Conservation (phyloP, 1,140 invertebrate genomes). For the Fopius arisanus region DNA sequence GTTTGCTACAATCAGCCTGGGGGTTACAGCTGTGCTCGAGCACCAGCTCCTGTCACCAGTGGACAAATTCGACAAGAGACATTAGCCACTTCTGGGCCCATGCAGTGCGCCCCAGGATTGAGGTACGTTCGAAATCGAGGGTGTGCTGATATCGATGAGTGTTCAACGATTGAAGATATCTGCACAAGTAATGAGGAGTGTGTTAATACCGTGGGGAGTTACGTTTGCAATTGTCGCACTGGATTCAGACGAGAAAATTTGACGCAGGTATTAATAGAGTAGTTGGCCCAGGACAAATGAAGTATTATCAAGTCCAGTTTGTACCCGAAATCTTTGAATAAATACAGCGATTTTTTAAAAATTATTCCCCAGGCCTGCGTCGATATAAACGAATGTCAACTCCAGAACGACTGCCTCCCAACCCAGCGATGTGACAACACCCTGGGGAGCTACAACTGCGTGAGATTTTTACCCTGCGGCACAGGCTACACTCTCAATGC, state of each 20-base stretch:
- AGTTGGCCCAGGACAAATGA: too few species aligned
- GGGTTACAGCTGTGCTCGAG: conserved; percentile 66
- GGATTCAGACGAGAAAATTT: conserved; percentile 67
- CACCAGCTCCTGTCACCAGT: conserved; percentile 48
- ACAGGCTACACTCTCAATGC: conserved; percentile 96
- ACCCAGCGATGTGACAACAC: conserved; percentile 90
- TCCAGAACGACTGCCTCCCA: conserved; percentile 67
- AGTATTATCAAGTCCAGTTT: too few species aligned
- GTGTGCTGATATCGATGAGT: conserved; percentile 75
- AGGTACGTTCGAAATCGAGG: conserved; percentile 55
- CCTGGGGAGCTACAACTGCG: conserved; percentile 85
- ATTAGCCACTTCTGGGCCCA: conserved; percentile 26
- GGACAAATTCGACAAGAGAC: conserved; percentile 19
- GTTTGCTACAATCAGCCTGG: conserved; percentile 69
- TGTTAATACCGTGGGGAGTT: conserved; percentile 66
- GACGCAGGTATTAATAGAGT: conserved; percentile 46
- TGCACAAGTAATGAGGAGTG: conserved; percentile 67
- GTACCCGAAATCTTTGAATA: too few species aligned
- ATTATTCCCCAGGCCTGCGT: conserved; percentile 63
- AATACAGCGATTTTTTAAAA: too few species aligned
- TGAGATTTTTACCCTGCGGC: conserved; percentile 86
- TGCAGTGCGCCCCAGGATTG: conserved; percentile 38
- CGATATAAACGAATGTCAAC: conserved; percentile 75
- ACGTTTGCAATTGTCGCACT: conserved; percentile 61
- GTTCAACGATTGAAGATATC: conserved; percentile 61